Conservation (phyloP, 2,113 vertebrate genomes). For the Oncorhynchus gorbuscha region DNA sequence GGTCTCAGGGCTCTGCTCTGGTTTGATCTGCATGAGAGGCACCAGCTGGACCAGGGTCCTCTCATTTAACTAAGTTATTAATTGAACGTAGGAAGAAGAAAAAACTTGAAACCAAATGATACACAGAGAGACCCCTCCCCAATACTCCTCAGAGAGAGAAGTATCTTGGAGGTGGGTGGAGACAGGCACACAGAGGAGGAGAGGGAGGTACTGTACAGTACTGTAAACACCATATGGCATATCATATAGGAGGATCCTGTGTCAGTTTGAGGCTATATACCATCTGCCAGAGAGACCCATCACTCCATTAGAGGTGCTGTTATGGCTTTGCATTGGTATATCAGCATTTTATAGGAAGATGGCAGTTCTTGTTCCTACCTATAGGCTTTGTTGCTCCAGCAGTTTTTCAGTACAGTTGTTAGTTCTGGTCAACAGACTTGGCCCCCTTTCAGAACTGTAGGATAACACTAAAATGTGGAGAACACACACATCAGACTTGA, state of each 20-base stretch:
- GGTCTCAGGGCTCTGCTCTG: slow-evolving; percentile 34
- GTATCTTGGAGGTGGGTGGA: not conserved
- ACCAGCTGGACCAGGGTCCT: slow-evolving; percentile 44
- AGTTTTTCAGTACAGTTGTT: not conserved
- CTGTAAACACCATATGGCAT: slow-evolving; percentile 5
- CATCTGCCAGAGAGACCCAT: not conserved
- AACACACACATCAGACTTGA: slow-evolving; percentile 23
- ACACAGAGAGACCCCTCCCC: not conserved
- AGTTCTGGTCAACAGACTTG: slow-evolving; percentile 14
- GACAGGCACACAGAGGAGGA: not conserved
- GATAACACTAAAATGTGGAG: slow-evolving; percentile 34
- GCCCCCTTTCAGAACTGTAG: slow-evolving; percentile 24
- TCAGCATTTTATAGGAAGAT: not conserved
- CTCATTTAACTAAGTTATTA: not conserved
- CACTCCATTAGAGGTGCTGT: not conserved
- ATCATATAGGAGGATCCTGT: not conserved
- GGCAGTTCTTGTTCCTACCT: not conserved
- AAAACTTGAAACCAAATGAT: not conserved
- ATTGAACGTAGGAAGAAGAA: not conserved
- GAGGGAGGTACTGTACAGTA: not conserved
- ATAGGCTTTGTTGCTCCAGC: not conserved
- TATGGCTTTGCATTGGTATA: not conserved
- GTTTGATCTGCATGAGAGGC: slow-evolving; percentile 52
- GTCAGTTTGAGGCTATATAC: not conserved
- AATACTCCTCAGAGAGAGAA: not conserved